phyloP scores from a whole-genome alignment of 2,113 vertebrate species.

The Corythaeola cristata region DNA sequence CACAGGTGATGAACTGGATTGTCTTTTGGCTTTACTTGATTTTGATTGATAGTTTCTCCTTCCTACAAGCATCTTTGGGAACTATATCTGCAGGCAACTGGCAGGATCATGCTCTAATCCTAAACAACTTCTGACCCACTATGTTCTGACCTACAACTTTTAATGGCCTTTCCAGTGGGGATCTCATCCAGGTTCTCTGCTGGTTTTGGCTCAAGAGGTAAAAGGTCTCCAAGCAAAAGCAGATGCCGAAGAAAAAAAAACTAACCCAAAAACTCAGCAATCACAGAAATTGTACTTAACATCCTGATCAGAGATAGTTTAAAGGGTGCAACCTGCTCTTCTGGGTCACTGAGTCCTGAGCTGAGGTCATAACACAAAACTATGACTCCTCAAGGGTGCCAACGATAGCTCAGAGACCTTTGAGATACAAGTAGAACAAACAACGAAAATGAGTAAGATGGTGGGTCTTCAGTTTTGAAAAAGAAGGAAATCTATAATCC shows the following conservation, averaged over 20 bases:
- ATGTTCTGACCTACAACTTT: not conserved
- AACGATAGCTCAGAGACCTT: not conserved
- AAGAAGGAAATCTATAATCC: not conserved
- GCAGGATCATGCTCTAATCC: not conserved
- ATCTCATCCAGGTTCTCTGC: not conserved
- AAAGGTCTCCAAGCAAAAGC: not conserved
- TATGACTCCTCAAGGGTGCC: not conserved
- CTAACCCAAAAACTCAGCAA: not conserved
- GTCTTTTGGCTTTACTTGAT: not conserved
- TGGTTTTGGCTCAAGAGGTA: not conserved
- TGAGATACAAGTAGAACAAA: not conserved
- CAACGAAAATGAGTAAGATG: fast-evolving
- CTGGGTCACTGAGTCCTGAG: not conserved
- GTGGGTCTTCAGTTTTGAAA: not conserved
- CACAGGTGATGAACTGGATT: not conserved
- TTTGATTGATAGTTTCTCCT: not conserved
- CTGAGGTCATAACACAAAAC: not conserved
- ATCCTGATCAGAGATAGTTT: not conserved
- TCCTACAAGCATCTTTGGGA: not conserved
- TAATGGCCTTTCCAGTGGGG: not conserved
- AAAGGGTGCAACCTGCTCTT: not conserved
- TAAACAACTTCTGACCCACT: not conserved
- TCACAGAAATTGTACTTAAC: not conserved
- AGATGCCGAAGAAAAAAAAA: not conserved
- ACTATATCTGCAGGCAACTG: not conserved